Base-by-base conservation (phyloP, 2,113 vertebrate genomes). In the Enhydra lutris region DNA sequence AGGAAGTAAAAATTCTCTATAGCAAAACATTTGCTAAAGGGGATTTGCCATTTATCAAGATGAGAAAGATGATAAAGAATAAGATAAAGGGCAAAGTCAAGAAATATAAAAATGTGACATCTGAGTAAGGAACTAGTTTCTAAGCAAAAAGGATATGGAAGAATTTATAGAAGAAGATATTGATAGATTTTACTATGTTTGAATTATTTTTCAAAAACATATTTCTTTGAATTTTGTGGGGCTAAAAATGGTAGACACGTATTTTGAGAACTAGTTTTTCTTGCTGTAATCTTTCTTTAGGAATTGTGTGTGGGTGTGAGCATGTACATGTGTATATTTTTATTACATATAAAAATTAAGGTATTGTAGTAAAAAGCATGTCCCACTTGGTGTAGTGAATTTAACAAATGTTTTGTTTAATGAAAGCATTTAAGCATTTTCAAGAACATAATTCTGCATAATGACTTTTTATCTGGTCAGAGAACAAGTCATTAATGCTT, bases 361-460 rank as follows among this genome's bases (percentile, higher is more conserved):
- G 55, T 71, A 74, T 31, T 95, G 7, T 78, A 80, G 21, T 67
- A 36, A 80, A 69, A 24, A 36, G 0, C 24, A 50, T 39, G 34
- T 52, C 84, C 29, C 4, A 71, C 36, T 76, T 94, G 24, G n/a
- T n/a, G 52, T 31, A 80, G 39, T 85, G 18, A 91, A 87, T 92
- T 96, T 88, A 94, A 61, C 34, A 59, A 76, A 26, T 63, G 29
- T 91, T 93, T 94, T 86, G 23, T 31, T 81, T 65, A 91, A 71
- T 87, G 9, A 73, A 83, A 89, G n/a, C 8, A 76, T 20, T 50
- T 78, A 55, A 52, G 12, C 36, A n/a, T 39, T 87, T 96, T 21
- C 24, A 95, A 89, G 12, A 93, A n/a, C 7, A 52, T 39, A 88
- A 65, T 86, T 82, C 17, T 82, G 11, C 7, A 14, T 31, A 73